Evolutionary conservation across 1,140 invertebrate genomes (phyloP).

Genomic region (Goniozus legneri): DNA sequence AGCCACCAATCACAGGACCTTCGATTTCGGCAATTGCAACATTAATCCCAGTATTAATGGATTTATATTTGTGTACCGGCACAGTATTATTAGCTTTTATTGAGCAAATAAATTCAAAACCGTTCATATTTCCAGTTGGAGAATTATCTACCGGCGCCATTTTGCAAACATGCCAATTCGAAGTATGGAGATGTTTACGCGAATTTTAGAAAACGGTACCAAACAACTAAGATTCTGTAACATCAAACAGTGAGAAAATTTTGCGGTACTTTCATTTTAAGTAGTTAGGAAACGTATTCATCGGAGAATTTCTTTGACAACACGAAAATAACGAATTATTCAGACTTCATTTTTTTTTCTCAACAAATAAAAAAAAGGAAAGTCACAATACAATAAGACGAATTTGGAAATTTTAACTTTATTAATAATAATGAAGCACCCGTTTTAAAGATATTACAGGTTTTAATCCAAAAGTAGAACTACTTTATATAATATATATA

Average conservation of each 20-base stretch:
- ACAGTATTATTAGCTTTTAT: constrained; percentile 67
- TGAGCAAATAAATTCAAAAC: constrained; percentile 63
- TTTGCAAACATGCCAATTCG: constrained; percentile 17
- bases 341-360: too few species aligned
- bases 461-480: background rate
- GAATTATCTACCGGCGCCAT: constrained; percentile 59
- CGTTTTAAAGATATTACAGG: background rate
- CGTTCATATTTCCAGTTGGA: constrained; percentile 46
- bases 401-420: too few species aligned
- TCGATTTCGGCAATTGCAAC: constrained; percentile 80
- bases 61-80: constrained; percentile 79
- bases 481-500: background rate
- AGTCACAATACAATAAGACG: too few species aligned
- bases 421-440: background rate
- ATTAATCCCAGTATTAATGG: constrained; percentile 72
- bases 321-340: too few species aligned
- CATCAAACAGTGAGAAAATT: too few species aligned
- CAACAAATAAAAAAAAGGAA: too few species aligned
- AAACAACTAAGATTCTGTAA: too few species aligned
- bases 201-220: too few species aligned
- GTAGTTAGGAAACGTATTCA: too few species aligned
- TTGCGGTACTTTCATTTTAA: too few species aligned
- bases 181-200: too few species aligned
- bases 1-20: constrained; percentile 82
- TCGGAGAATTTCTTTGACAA: too few species aligned